These are phyloP conservation scores for Popillia japonica DNA, from an alignment of 1,140 invertebrate species.

Conservation along the genomic window DNA sequence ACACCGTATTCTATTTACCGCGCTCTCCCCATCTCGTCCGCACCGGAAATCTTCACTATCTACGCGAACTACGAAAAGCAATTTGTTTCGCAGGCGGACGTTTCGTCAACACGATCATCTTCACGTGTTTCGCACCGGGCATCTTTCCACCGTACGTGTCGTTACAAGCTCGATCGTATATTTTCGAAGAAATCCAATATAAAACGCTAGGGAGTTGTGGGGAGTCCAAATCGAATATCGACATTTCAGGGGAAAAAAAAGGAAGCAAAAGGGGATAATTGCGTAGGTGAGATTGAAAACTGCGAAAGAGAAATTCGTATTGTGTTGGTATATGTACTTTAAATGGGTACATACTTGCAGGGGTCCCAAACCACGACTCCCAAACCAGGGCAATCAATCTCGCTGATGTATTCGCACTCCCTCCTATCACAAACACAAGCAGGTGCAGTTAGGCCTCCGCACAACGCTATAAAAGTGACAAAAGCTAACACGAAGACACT, in stretches of 20 bases:
- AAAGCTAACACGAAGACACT: slow-evolving; percentile 57
- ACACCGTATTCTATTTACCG: too few species aligned
- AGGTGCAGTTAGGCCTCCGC: slow-evolving; percentile 57
- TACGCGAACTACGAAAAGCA: not conserved
- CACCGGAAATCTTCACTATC: not conserved
- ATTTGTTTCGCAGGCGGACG: not conserved
- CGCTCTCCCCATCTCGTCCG: too few species aligned
- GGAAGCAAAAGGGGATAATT: too few species aligned
- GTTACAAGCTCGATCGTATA: not conserved
- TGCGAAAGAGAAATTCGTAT: not conserved
- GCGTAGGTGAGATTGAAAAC: too few species aligned
- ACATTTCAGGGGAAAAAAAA: too few species aligned
- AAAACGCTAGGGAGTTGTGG: not conserved
- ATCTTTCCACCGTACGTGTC: too few species aligned
- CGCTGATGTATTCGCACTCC: slow-evolving; percentile 68
- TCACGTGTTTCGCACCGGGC: not conserved
- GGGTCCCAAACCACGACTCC: slow-evolving; percentile 70
- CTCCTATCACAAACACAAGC: slow-evolving; percentile 67
- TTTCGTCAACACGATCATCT: slow-evolving; percentile 19
- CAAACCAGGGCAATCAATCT: slow-evolving; percentile 67
- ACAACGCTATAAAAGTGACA: slow-evolving; percentile 57
- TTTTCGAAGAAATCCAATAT: slow-evolving; percentile 5
- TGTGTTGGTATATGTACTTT: not conserved
- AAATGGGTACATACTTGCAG: slow-evolving; percentile 63
- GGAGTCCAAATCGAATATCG: not conserved